Conservation (phyloP, 2,113 vertebrate species). For the Hypocryptadius cinnamomeus region DNA sequence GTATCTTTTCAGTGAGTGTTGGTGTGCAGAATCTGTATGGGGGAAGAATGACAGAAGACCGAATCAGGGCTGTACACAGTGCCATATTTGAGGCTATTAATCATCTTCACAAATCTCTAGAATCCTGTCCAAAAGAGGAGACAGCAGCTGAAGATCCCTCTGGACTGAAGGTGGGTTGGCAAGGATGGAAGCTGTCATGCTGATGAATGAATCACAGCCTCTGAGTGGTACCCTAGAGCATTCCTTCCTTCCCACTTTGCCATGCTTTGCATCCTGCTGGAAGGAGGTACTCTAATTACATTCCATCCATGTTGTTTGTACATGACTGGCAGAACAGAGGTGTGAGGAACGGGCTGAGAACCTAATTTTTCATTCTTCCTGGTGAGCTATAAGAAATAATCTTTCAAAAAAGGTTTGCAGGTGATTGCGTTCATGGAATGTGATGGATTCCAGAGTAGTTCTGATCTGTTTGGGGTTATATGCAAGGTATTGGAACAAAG, state of each 20-base stretch:
- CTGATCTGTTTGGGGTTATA: background rate
- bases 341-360: background rate
- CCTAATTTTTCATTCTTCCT: background rate
- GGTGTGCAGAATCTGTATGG: constrained; percentile 67
- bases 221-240: background rate
- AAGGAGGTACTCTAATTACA: background rate
- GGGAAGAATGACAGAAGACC: constrained; percentile 72
- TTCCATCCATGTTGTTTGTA: background rate
- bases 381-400: background rate
- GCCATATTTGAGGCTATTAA: constrained; percentile 81
- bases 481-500: background rate
- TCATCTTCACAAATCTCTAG: constrained; percentile 84
- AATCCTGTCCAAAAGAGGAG: constrained; percentile 77
- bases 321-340: background rate
- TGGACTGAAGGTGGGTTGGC: constrained; percentile 76
- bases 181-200: background rate
- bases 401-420: background rate
- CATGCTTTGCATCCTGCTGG: background rate
- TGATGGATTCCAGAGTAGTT: background rate
- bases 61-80: constrained; percentile 68
- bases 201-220: background rate
- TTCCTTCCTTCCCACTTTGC: background rate
- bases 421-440: background rate
- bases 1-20: constrained; percentile 34
- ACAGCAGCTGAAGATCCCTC: constrained; percentile 74